Percentiles rank a stretch among this genome's conserved stretches.
These are phyloP conservation scores for Caenorhabditis panamensis DNA, from an alignment of 2,888 invertebrate genomes.

Conservation along the genomic window DNA sequence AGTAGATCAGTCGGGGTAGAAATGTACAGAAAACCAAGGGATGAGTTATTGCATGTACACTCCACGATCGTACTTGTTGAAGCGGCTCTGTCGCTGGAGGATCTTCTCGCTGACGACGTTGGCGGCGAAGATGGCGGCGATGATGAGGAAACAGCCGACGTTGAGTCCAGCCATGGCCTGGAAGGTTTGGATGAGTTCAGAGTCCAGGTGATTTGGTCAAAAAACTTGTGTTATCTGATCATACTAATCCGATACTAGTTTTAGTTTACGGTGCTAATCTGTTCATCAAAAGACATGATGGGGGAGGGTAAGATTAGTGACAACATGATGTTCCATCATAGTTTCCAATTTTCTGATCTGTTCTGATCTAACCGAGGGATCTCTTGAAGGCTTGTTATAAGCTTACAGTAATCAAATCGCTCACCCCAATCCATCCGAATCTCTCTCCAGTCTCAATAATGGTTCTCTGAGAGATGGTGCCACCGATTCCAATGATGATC, in stretches of 20 bases:
- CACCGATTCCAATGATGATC: slow-evolving; percentile 80
- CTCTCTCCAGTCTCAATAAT: slow-evolving; percentile 80
- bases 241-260: too few relatives aligned
- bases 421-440: slow-evolving; percentile 80
- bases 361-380: too few relatives aligned
- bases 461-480: slow-evolving; percentile 78
- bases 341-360: too few relatives aligned
- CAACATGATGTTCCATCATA: too few relatives aligned
- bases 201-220: not conserved
- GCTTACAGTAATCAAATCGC: slow-evolving; percentile 56
- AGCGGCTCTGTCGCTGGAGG: slow-evolving; percentile 62
- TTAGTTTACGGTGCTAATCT: too few relatives aligned
- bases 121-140: slow-evolving; percentile 76
- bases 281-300: too few relatives aligned
- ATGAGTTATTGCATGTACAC: slow-evolving; percentile 34
- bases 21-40: not conserved
- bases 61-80: slow-evolving; percentile 68
- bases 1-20: not conserved
- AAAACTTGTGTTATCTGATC: too few relatives aligned
- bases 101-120: slow-evolving; percentile 79
- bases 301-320: too few relatives aligned
- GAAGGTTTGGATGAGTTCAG: slow-evolving; percentile 17
- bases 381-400: too few relatives aligned
- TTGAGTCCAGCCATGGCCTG: slow-evolving; percentile 79
- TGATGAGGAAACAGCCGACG: slow-evolving; percentile 77